Evolutionary conservation across 2,113 vertebrate species (phyloP).

Genomic region (Notarius lentiginosus): DNA sequence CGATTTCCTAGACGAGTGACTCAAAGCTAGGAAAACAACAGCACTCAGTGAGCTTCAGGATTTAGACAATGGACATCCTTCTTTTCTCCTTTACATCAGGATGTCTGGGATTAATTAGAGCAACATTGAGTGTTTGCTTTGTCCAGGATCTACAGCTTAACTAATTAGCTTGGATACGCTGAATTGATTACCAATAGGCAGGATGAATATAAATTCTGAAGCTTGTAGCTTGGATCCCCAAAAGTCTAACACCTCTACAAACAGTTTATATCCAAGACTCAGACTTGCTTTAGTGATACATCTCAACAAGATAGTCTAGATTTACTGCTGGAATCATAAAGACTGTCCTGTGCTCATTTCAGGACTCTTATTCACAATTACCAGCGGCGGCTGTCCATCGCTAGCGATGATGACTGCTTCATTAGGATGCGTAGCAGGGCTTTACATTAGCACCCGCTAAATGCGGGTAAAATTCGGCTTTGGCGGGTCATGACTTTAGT

Average conservation of each 20-base stretch:
- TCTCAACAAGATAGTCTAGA: background rate
- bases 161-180: constrained; percentile 54
- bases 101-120: constrained; percentile 39
- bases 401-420: no score
- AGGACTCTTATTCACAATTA: background rate
- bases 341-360: background rate
- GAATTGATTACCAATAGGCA: constrained; percentile 61
- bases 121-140: constrained; percentile 33
- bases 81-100: constrained; percentile 17
- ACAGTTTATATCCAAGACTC: background rate
- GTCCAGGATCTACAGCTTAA: constrained; percentile 10
- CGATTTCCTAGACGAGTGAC: constrained; percentile 26
- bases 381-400: no score
- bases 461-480: no score
- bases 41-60: constrained; percentile 34
- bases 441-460: no score
- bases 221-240: background rate
- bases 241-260: background rate
- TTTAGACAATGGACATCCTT: constrained; percentile 26
- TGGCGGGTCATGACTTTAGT: no score
- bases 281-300: background rate
- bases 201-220: constrained; percentile 12
- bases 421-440: no score
- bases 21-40: constrained; percentile 45
- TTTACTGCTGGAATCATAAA: background rate